Conservation (phyloP, 2,888 invertebrate species). For the Palloptera scutellata region DNA sequence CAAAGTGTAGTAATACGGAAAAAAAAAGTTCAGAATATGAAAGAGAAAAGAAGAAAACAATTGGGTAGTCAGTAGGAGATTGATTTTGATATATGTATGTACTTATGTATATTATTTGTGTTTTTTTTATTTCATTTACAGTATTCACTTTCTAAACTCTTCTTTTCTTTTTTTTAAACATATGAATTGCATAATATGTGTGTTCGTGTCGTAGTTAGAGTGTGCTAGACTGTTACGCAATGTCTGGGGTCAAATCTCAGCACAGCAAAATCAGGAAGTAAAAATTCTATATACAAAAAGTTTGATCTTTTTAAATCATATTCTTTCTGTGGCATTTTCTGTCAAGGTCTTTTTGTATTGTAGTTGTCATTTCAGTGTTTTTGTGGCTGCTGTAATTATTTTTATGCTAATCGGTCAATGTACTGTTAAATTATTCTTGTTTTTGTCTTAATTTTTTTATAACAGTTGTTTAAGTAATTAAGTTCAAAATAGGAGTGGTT, state of each 20-base stretch:
- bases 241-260: background rate
- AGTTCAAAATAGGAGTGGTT: too few relatives aligned
- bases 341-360: conserved; percentile 19
- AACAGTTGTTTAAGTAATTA: too few relatives aligned
- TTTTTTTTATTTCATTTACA: background rate
- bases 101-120: background rate
- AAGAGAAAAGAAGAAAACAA: background rate
- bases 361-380: background rate
- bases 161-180: background rate
- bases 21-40: conserved; percentile 1
- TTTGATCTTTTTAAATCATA: too few relatives aligned
- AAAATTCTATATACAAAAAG: background rate
- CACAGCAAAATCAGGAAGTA: too few relatives aligned
- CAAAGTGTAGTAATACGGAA: background rate
- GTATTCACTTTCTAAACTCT: background rate
- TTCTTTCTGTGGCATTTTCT: background rate
- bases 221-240: background rate
- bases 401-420: conserved; percentile 28
- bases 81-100: background rate
- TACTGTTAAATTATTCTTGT: conserved; percentile 13
- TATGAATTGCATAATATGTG: background rate
- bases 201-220: background rate
- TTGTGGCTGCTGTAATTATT: background rate
- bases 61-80: background rate
- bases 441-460: background rate